Evolutionary conservation across 2,113 vertebrate genomes (phyloP), one percentile per base, ranked within the genome.

Genomic region (Siniperca knerii): DNA sequence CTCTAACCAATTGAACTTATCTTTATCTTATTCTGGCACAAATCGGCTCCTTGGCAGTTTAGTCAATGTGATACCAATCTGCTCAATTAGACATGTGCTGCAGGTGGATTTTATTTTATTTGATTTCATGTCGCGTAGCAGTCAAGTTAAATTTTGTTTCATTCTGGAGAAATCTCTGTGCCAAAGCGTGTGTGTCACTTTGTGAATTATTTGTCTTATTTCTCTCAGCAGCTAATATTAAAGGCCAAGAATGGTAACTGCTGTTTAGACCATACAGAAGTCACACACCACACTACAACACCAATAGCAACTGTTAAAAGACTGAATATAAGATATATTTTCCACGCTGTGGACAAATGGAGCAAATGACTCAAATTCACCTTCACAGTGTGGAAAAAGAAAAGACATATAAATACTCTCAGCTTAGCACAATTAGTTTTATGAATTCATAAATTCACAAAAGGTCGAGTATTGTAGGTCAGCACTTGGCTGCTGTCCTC

Each of bases 41-140:
- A 74, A 85, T 86, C 15, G 23, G 88, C 82, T 90, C 70, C 52
- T 69, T 66, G 54, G 77, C 73, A 81, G 12, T 87, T 83, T 61
- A 79, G 73, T 85, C 82, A 79, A 64, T 81, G 72, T 76, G 84
- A 88, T 81, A 79, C 62, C 75, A 77, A 76, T 84, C 67, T 81
- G 35, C 48, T 57, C 54, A 81, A 76, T 83, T 79, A 83, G 81
- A 83, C 73, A 62, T 48, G 60, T 73, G 72, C 84, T 75, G 80
- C 79, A 79, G 82, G 81, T 92, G 78, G 66, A 60, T 82, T 84
- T 85, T 67, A 86, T 82, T 84, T 85, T 64, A 86, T 89, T 86
- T 85, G 75, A 86, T 83, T 69, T 75, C 25, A 42, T 42, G 75
- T 78, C 7, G 11, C 46, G 67, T 72, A 42, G 69, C 35, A 58